Evolutionary conservation across 2,113 vertebrate species (phyloP).

Genomic region (Thunnus maccoyii): DNA sequence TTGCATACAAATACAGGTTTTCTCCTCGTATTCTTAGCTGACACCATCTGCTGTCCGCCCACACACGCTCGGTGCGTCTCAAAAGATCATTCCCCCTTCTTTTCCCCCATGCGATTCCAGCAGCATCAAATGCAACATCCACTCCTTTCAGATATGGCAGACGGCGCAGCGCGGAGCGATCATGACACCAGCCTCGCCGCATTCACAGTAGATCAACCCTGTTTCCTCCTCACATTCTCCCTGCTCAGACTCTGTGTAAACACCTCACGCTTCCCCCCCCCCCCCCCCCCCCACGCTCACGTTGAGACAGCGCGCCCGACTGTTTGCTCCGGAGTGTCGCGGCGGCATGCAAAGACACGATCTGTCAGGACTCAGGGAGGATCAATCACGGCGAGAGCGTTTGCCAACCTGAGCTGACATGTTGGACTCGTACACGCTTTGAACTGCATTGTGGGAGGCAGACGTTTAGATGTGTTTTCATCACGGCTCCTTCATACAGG

Average conservation of each 20-base stretch:
- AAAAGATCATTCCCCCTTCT: background rate
- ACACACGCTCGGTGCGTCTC: conserved; percentile 1
- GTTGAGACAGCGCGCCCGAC: conserved; percentile 21
- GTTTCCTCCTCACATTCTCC: conserved; percentile 28
- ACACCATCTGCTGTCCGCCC: conserved; percentile 21
- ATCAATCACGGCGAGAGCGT: conserved; percentile 56
- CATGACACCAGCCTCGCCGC: conserved; percentile 3
- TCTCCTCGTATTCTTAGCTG: background rate
- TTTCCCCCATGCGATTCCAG: background rate
- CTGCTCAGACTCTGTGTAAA: conserved; percentile 27
- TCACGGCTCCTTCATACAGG: conserved; percentile 49
- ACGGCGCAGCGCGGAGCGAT: background rate
- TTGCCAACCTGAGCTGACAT: conserved; percentile 70
- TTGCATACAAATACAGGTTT: background rate
- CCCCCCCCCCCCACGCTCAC: conserved; percentile 8
- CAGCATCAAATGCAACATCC: conserved; percentile 25
- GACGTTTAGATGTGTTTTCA: conserved; percentile 41
- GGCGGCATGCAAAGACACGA: conserved; percentile 70
- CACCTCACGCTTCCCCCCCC: background rate
- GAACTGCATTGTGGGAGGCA: conserved; percentile 75
- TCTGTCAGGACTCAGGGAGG: conserved; percentile 55
- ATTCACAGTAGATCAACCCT: conserved; percentile 12
- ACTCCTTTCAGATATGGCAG: conserved; percentile 14
- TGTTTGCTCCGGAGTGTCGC: conserved; percentile 20
- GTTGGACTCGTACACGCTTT: conserved; percentile 53